Evolutionary conservation across 2,113 vertebrate species (phyloP), one percentile per base, ranked within the genome.

Genomic region (Sander lucioperca): DNA sequence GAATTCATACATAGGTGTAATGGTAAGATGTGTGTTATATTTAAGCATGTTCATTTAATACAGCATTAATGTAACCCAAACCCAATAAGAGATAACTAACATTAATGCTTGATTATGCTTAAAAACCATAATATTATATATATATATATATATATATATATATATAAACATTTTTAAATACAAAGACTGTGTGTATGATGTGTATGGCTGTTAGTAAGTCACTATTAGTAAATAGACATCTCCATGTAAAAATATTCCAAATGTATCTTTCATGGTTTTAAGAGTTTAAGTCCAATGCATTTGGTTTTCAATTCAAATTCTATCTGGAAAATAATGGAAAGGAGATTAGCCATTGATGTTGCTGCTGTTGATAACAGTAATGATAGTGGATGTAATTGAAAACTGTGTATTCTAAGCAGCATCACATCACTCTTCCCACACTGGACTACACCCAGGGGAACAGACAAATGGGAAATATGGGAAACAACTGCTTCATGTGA

Each of bases 391-490:
- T 86, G 74, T 83, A 87, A 89, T 74, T 90, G 74, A 88, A 92
- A 88, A 89, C 62, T 59, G 82, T 78, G 57, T 56, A 88, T 87
- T 91, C 66, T 77, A 7, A 75, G 85, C 71, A 77, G 77, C 78
- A 84, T 68, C 79, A 51, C 77, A 86, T 91, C 82, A 79, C 81
- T 83, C 70, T 23, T 74, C 79, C 75, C 74, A 33, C 74, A 68
- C 63, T 78, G 70, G 79, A 67, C 69, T 45, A 16, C 64, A 70
- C 87, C 50, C 86, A 48, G 33, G 84, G 82, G 86, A 85, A 51
- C 25, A 25, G 25, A 74, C 74, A 89, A 87, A 89, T 82, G 88
- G 87, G 75, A 90, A 91, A 89, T 79, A 88, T 86, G 84, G 88
- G 74, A 85, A 89, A 86, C 80, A 82, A 82, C 58, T 81, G 79